These are phyloP conservation scores for Stratiomys singularior DNA, from an alignment of 2,888 invertebrate genomes.

Conservation along the genomic window DNA sequence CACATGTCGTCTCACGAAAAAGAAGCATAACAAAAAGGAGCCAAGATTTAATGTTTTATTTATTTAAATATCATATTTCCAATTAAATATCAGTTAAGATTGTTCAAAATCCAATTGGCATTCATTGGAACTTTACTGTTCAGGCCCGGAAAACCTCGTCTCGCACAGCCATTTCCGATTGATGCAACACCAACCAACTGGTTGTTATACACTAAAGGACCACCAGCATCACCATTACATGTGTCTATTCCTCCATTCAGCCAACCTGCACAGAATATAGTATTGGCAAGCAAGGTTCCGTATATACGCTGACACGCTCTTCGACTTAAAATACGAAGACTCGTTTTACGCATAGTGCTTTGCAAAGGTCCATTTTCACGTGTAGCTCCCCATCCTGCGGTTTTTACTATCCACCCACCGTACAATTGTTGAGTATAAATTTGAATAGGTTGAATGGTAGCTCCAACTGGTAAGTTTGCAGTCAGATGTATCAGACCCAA, in stretches of 20 bases:
- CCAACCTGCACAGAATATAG: constrained; percentile 9
- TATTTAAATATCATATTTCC: too few relatives aligned
- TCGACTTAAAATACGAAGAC: neutral
- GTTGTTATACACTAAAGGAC: neutral
- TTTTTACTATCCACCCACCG: neutral
- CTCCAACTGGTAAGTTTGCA: constrained; percentile 60
- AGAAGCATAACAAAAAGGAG: too few relatives aligned
- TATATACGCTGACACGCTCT: neutral
- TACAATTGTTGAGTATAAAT: neutral
- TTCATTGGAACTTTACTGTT: constrained; percentile 10
- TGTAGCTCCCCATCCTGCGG: constrained; percentile 25
- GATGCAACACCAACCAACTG: constrained; percentile 21
- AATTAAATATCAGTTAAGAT: too few relatives aligned
- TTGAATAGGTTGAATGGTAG: constrained; percentile 60
- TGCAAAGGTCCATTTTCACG: neutral
- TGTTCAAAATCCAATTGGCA: constrained; percentile 10
- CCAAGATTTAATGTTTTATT: too few relatives aligned
- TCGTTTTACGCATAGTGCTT: neutral
- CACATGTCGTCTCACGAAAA: too few relatives aligned
- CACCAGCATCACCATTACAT: constrained; percentile 39
- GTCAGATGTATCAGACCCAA: constrained; percentile 62
- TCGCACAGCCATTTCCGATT: constrained; percentile 20
- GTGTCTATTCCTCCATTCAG: neutral
- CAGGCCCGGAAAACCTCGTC: constrained; percentile 11
- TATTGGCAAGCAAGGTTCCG: neutral